Evolutionary conservation across 1,140 invertebrate genomes (phyloP).

Genomic region (Lethrus apterus): DNA sequence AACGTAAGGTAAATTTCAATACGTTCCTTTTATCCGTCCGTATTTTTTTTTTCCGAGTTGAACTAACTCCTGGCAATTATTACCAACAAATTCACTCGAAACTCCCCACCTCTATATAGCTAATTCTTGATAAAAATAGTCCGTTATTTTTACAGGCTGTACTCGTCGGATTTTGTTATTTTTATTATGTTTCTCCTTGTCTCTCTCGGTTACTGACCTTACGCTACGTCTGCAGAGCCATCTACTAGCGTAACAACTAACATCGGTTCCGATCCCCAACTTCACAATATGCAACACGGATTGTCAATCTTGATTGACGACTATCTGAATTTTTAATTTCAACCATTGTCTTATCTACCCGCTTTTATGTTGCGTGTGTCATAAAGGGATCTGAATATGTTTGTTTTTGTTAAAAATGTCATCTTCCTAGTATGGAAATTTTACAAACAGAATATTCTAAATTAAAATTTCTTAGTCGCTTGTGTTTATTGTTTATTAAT

Average conservation of each 20-base stretch:
- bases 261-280: neutral
- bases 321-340: constrained; percentile 24
- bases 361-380: too few relatives aligned
- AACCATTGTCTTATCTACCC: constrained; percentile 15
- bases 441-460: too few relatives aligned
- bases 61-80: constrained; percentile 2
- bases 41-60: neutral
- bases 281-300: neutral
- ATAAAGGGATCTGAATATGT: too few relatives aligned
- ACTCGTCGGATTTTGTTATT: constrained; percentile 38
- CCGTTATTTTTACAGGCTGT: constrained; percentile 39
- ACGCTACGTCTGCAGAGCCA: constrained; percentile 20
- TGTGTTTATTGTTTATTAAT: too few relatives aligned
- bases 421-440: too few relatives aligned
- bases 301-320: constrained; percentile 25
- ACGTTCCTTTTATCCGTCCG: neutral
- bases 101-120: constrained; percentile 3
- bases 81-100: constrained; percentile 10
- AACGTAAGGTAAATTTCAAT: neutral
- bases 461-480: too few relatives aligned
- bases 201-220: constrained; percentile 38
- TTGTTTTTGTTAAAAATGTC: too few relatives aligned
- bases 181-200: constrained; percentile 33
- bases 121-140: constrained; percentile 39
- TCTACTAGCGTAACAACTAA: constrained; percentile 13